These are phyloP conservation scores for Tetranychus piercei DNA, from an alignment of 2,888 invertebrate species.

Conservation along the genomic window DNA sequence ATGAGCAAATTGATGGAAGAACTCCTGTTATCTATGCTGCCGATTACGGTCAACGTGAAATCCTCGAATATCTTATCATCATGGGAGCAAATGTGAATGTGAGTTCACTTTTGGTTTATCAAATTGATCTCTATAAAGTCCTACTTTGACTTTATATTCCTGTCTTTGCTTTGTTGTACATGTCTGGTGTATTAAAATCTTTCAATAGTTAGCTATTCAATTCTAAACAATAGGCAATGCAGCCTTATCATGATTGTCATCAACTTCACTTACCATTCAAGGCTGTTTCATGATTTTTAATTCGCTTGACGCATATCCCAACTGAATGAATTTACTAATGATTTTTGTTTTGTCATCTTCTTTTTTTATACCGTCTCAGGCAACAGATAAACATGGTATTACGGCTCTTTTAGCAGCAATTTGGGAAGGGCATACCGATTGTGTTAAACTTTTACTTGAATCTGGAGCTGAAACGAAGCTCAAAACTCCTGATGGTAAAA, in stretches of 20 bases:
- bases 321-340: background rate
- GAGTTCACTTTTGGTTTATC: constrained; percentile 33
- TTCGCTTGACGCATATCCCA: background rate
- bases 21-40: constrained; percentile 81
- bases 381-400: constrained; percentile 82
- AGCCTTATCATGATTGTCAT: background rate
- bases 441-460: constrained; percentile 66
- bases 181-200: background rate
- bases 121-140: no score
- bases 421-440: constrained; percentile 85
- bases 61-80: constrained; percentile 64
- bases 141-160: background rate
- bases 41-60: constrained; percentile 80
- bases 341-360: background rate
- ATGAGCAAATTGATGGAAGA: constrained; percentile 68
- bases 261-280: background rate
- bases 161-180: background rate
- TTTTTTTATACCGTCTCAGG: constrained; percentile 39
- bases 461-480: constrained; percentile 67
- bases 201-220: background rate
- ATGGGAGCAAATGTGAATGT: constrained; percentile 88
- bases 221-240: no score
- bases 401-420: constrained; percentile 81
- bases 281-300: background rate
- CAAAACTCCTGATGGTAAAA: constrained; percentile 64